Base-by-base conservation (phyloP, 2,888 invertebrate species). In the Germaria angustata region DNA sequence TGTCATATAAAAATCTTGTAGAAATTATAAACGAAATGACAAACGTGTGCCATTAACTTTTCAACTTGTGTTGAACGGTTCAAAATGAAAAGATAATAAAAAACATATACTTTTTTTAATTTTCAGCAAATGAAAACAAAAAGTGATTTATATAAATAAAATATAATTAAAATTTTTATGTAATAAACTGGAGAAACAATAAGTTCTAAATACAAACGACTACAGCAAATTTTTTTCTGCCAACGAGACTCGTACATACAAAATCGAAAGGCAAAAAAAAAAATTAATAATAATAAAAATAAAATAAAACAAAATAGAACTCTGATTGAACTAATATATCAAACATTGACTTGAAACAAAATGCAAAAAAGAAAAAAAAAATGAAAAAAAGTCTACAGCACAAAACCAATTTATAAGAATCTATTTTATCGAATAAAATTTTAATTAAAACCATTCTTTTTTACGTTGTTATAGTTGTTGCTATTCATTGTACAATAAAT, bases 321-420 rank as follows among this genome's bases (percentile, higher is more conserved):
- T 79, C 65, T 82, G 82, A 82, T 82, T 82, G 79, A 79, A 82
- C 79, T 46, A 82, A 82, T 82, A 61, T 66, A 66, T 79, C 71
- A 79, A 69, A 57, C 55, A 73, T 61, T 66, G 34, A 72, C 57
- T 66, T 71, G 46, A 24, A 55, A 63, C 32, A 68, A 68, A 65
- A 39, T 51, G 53, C 34, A 63, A 59, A 49, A 44, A 59, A 34
- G 2, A 28, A 59, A 15, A 1, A 53, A 9, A 32, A 28, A 3
- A 28, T 28, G 0, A 63, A 65, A 41, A 61, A 65, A 20, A 44
- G 7, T 15, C 15, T 55, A 65, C 41, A 71, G 65, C 65, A 72
- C n/a, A 76, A 71, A 76, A 80, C 76, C 78, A 84, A 84, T 78
- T 84, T 84, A 81, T 80, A 81, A 78, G 66, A 80, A 84, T 84